Evolutionary conservation across 92 coral and sea anemone genomes (phyloP).

Genomic region (Epizoanthus stellaris): DNA sequence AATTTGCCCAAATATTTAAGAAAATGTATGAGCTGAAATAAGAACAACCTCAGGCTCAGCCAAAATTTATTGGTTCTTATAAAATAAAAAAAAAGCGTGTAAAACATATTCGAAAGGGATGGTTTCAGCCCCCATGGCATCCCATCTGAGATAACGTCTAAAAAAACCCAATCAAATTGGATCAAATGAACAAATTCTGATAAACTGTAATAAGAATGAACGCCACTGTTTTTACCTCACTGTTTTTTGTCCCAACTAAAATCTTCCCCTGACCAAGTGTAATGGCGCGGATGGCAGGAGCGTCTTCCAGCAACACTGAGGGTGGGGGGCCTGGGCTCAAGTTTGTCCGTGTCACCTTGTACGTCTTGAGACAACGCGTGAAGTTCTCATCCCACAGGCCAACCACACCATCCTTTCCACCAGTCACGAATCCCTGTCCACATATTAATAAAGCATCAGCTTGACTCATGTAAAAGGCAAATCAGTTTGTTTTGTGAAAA

Average conservation of each 20-base stretch:
- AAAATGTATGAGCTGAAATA: too few relatives aligned
- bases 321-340: conserved; percentile 83
- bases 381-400: conserved; percentile 96
- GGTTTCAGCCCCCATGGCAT: too few relatives aligned
- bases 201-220: too few relatives aligned
- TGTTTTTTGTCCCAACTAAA: conserved; percentile 92
- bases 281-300: conserved; percentile 92
- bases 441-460: not conserved
- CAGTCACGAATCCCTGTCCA: conserved; percentile 93
- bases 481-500: not conserved
- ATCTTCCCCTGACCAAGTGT: conserved; percentile 96
- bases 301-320: conserved; percentile 78
- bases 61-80: too few relatives aligned
- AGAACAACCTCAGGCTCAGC: too few relatives aligned
- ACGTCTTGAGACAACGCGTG: conserved; percentile 92
- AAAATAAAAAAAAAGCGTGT: too few relatives aligned
- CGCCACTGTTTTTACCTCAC: conserved; percentile 72
- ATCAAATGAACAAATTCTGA: too few relatives aligned
- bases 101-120: too few relatives aligned
- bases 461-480: not conserved
- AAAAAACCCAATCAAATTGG: too few relatives aligned
- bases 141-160: too few relatives aligned
- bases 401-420: conserved; percentile 96
- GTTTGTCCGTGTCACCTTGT: conserved; percentile 85
- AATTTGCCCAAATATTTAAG: too few relatives aligned